Evolutionary conservation across 2,888 invertebrate genomes (phyloP).

Genomic region (Athrips mouffetella): DNA sequence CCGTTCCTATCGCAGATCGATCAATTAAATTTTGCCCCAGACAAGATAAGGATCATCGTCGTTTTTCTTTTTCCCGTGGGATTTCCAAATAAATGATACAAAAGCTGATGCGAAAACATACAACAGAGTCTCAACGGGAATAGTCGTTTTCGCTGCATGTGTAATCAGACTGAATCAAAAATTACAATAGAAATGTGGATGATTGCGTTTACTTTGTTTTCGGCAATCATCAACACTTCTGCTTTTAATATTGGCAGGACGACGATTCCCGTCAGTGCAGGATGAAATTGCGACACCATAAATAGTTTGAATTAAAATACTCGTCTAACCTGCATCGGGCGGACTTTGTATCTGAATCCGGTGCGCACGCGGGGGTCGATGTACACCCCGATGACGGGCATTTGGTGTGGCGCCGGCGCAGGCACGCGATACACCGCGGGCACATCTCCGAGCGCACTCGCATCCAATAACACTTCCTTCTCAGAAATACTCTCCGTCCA

Average conservation of each 20-base stretch:
- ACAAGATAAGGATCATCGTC: constrained; percentile 66
- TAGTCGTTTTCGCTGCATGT: constrained; percentile 36
- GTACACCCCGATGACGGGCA: constrained; percentile 85
- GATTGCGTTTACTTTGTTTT: constrained; percentile 47
- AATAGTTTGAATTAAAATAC: constrained; percentile 40
- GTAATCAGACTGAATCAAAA: constrained; percentile 9
- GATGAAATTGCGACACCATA: constrained; percentile 36
- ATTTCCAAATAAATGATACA: constrained; percentile 57
- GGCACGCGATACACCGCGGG: constrained; percentile 82
- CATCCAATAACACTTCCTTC: constrained; percentile 74
- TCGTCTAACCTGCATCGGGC: constrained; percentile 79
- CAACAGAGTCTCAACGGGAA: constrained; percentile 46
- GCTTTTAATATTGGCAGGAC: constrained; percentile 22
- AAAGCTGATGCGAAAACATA: constrained; percentile 68
- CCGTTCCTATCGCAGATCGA: constrained; percentile 60
- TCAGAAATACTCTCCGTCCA: constrained; percentile 49
- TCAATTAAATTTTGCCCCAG: constrained; percentile 54
- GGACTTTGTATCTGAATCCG: constrained; percentile 86
- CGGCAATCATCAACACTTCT: constrained; percentile 68
- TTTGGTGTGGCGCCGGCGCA: constrained; percentile 79
- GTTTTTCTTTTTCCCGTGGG: constrained; percentile 50
- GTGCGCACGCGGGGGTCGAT: constrained; percentile 84
- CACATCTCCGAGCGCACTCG: constrained; percentile 80
- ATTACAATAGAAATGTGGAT: constrained; percentile 54
- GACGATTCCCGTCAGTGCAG: constrained; percentile 50